These are phyloP conservation scores for Eupelmus urozonus DNA, from an alignment of 2,888 invertebrate genomes.

Conservation along the genomic window DNA sequence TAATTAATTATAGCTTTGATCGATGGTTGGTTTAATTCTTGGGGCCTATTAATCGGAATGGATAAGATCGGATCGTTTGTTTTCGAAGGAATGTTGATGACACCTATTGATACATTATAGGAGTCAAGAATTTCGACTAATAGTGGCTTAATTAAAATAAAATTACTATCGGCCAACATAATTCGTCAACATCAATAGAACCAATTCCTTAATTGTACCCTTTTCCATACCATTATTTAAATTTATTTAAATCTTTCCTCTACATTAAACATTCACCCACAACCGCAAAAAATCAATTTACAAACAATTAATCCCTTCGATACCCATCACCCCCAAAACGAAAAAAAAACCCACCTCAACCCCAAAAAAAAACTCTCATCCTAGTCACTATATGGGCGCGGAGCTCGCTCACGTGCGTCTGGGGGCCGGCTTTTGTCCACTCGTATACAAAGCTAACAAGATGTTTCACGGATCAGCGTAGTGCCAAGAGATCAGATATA, in stretches of 20 bases:
- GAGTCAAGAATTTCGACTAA: background rate
- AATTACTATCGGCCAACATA: no score
- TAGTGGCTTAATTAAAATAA: no score
- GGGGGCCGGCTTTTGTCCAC: constrained; percentile 49
- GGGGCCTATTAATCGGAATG: background rate
- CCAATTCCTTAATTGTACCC: no score
- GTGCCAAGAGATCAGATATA: constrained; percentile 70
- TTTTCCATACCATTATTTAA: no score
- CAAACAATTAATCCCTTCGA: constrained; percentile 9
- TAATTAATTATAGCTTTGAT: constrained; percentile 17
- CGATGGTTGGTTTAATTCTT: background rate
- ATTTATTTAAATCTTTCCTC: no score
- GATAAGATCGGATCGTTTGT: constrained; percentile 13
- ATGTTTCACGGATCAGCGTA: constrained; percentile 74
- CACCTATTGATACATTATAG: background rate
- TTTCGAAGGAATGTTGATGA: constrained; percentile 11
- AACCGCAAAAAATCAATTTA: background rate
- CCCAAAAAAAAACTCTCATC: background rate
- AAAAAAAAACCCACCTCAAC: background rate
- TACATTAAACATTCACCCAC: background rate
- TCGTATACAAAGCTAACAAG: constrained; percentile 70
- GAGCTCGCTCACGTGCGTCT: constrained; percentile 1
- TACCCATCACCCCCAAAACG: background rate
- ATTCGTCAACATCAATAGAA: no score
- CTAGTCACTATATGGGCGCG: constrained; percentile 34